These are phyloP conservation scores for Platyrinchus mystaceus DNA, from an alignment of 2,797 vertebrate species.

Conservation along the genomic window DNA sequence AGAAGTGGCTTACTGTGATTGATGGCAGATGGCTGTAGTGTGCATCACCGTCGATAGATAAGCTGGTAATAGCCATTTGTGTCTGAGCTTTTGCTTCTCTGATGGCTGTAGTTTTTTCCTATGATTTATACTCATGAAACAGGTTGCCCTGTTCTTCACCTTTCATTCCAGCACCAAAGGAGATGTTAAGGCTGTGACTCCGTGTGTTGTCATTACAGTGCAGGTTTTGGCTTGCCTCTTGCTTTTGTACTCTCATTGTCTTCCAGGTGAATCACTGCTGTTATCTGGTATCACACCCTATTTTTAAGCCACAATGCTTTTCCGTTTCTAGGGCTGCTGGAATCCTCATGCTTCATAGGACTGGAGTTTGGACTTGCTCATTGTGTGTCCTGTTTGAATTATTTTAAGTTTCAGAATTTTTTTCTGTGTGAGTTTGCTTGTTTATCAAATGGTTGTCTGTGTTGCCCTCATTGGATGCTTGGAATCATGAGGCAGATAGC, in stretches of 20 bases:
- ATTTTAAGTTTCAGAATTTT: not conserved
- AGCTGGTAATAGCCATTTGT: not conserved
- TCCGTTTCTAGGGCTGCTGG: not conserved
- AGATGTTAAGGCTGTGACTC: constrained; percentile 34
- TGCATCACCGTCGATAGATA: not conserved
- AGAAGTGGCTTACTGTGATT: not conserved
- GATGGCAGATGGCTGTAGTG: not conserved
- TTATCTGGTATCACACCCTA: constrained; percentile 62
- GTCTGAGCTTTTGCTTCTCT: not conserved
- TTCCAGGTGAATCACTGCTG: constrained; percentile 51
- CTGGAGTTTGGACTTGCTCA: not conserved
- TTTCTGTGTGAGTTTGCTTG: not conserved
- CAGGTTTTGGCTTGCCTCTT: constrained; percentile 54
- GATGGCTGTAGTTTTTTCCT: constrained; percentile 4
- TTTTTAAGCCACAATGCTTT: constrained; percentile 33
- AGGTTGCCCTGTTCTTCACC: constrained; percentile 53
- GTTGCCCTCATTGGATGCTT: not conserved
- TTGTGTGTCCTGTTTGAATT: not conserved
- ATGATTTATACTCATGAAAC: not conserved
- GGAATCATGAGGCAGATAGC: not conserved
- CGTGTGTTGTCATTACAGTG: constrained; percentile 18
- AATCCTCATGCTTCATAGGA: not conserved
- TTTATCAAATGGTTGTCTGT: not conserved
- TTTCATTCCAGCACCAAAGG: constrained; percentile 6
- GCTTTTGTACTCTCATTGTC: constrained; percentile 46